Evolutionary conservation across 2,113 vertebrate species (phyloP).

Genomic region (Megaleporinus macrocephalus): DNA sequence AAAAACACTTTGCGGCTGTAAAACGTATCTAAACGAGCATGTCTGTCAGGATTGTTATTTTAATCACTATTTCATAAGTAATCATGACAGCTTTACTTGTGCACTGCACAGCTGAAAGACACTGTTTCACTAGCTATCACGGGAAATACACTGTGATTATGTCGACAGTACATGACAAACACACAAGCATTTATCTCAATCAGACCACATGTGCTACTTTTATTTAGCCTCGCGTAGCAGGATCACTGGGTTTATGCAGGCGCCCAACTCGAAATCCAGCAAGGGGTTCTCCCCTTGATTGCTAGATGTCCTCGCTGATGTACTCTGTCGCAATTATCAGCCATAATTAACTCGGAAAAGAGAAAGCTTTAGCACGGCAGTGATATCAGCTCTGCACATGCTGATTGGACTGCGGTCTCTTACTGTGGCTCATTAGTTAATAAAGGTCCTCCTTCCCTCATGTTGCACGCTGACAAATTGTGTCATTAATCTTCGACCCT

Average conservation of each 20-base stretch:
- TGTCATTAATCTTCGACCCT: constrained; percentile 38
- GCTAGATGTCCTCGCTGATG: constrained; percentile 49
- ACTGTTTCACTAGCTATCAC: neutral
- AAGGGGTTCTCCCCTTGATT: constrained; percentile 6
- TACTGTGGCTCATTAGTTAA: neutral
- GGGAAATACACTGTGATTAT: neutral
- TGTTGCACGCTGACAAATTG: constrained; percentile 11
- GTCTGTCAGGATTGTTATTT: too few relatives aligned
- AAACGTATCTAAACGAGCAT: too few relatives aligned
- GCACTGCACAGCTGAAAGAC: neutral
- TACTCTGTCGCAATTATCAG: constrained; percentile 29
- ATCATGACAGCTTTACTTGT: neutral
- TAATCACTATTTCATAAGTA: neutral
- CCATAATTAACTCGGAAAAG: constrained; percentile 37
- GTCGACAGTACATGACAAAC: neutral
- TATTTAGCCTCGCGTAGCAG: neutral
- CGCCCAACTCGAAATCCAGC: constrained; percentile 11
- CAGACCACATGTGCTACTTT: constrained; percentile 8
- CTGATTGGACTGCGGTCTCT: constrained; percentile 18
- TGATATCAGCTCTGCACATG: constrained; percentile 5
- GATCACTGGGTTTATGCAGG: neutral
- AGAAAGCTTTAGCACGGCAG: constrained; percentile 4
- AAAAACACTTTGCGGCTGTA: too few relatives aligned
- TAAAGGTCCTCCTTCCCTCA: constrained; percentile 10
- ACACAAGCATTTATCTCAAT: constrained; percentile 26